These are phyloP conservation scores for Bradynema listronoti DNA, from an alignment of 1,140 invertebrate genomes.

Conservation along the genomic window DNA sequence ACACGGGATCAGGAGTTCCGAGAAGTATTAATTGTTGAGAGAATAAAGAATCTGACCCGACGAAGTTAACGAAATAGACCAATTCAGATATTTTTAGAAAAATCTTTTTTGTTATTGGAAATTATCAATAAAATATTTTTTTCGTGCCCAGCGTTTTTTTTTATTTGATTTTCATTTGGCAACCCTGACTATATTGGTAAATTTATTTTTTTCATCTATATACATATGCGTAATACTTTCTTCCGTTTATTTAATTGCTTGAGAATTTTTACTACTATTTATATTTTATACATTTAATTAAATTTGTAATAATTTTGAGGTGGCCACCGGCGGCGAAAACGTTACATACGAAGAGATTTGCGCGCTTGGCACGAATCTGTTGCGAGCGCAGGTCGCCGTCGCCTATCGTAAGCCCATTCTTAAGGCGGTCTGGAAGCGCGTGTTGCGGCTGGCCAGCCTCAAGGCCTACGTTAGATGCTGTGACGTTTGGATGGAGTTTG, in stretches of 20 bases:
- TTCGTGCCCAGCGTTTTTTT: no score
- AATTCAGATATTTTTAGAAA: no score
- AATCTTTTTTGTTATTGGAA: no score
- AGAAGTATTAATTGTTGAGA: no score
- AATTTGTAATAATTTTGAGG: not conserved
- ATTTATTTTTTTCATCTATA: no score
- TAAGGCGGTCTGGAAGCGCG: slow-evolving; percentile 34
- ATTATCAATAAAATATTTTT: no score
- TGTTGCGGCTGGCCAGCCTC: slow-evolving; percentile 13
- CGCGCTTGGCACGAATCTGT: slow-evolving; percentile 24
- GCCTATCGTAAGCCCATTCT: slow-evolving; percentile 25
- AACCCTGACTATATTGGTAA: no score
- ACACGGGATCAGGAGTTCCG: no score
- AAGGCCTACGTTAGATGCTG: slow-evolving; percentile 28
- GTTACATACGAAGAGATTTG: slow-evolving; percentile 33
- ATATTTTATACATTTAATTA: not conserved
- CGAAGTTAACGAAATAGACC: no score
- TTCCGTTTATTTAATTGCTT: not conserved
- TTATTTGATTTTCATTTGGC: no score
- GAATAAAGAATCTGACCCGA: no score
- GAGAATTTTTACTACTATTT: not conserved
- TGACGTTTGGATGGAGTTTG: slow-evolving; percentile 42
- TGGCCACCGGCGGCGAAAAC: slow-evolving; percentile 24
- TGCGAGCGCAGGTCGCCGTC: slow-evolving; percentile 19
- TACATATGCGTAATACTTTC: no score